Evolutionary conservation across 2,113 vertebrate species (phyloP), one percentile per base, ranked within the genome.

Genomic region (Indri indri): DNA sequence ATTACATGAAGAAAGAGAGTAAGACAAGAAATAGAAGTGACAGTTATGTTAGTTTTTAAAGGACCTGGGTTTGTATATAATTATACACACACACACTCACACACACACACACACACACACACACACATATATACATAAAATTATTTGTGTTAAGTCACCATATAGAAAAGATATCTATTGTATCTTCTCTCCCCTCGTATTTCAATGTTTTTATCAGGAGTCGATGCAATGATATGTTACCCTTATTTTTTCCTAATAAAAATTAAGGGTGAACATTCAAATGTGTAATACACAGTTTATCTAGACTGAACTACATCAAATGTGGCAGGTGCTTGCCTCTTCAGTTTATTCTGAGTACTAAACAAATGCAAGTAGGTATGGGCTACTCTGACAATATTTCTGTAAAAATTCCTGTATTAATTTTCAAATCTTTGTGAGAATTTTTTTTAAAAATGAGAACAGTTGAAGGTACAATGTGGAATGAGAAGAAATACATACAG

Each of bases 391-490:
- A 23, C 25, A n/a, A 81, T 8, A 32, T 70, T 88, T 81, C 23
- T 92, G 11, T 84, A 63, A 93, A 73, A 40, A 63, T 9, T 30
- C 14, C 1, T 65, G 11, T 74, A 45, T 34, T 88, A 47, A 87
- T 89, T 76, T 54, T 92, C 22, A 71, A 89, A 34, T 77, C 11
- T 47, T 8, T 83, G 30, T 71, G 77, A 79, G 84, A 18, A 84
- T 63, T 50, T 27, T 4, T 34, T 4, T 52, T 76, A 37, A 59
- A 47, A 34, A n/a, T 87, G n/a, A 66, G 37, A 93, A 47, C 70
- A 52, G 8, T 59, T 74, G n/a, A 81, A 81, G 34, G 9, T 37
- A 34, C 6, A 57, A 14, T 79, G 14, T 83, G 30, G 50, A 6
- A 57, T 50, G 17, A 54, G 16, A 89, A 89, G 11, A 80, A 47